Base-by-base conservation (phyloP, 2,888 invertebrate species). In the Toxonevra muliebris region DNA sequence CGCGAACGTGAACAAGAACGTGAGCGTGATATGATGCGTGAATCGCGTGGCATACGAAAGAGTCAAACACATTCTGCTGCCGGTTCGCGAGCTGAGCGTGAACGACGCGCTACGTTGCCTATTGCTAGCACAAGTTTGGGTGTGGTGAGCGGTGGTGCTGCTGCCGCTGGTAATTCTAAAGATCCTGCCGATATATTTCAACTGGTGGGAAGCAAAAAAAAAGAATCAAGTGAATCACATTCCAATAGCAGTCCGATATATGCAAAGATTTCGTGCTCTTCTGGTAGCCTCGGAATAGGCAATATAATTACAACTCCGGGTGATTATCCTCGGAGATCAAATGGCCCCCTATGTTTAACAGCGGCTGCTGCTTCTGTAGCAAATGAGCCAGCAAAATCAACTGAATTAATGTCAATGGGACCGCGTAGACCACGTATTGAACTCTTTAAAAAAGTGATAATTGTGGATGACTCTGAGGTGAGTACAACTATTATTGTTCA, bases 1-100 rank as follows among this genome's bases (percentile, higher is more conserved):
- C 87, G 89, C 7, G 91, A 91, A 74, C 80, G 82, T 70, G 85
- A 85, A 15, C 77, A 77, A 65, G 81, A 83, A 54, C 74, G 73
- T 20, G 76, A 77, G 5, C 61, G 63, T 1, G 65, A 65, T 13
- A 58, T 54, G 3, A 54, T 57, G 20, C 69, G 65, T 12, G 69
- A 75, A 2, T 57, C 65, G 17, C 60, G 60, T 4, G 66, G 66
- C 40, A 61, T 74, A 52, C 69, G 76, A 8, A 75, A 76, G 53
- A 73, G 70, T 4, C 72, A 70, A 5, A 59, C 62, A 12, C 69
- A 71, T 1, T 61, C 61, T 7, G 52, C 52, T 57, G 42, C 55
- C 30, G 19, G 42, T 61, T 74, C 30, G 68, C 74, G n/a, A 62
- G 73, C 75, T 48, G 83, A 84, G 65, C 80, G 83, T 5, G 81